Percentiles rank a stretch among this genome's conserved stretches.
phyloP scores from a whole-genome alignment of 1,140 invertebrate genomes.

The Epicauta chinensis region DNA sequence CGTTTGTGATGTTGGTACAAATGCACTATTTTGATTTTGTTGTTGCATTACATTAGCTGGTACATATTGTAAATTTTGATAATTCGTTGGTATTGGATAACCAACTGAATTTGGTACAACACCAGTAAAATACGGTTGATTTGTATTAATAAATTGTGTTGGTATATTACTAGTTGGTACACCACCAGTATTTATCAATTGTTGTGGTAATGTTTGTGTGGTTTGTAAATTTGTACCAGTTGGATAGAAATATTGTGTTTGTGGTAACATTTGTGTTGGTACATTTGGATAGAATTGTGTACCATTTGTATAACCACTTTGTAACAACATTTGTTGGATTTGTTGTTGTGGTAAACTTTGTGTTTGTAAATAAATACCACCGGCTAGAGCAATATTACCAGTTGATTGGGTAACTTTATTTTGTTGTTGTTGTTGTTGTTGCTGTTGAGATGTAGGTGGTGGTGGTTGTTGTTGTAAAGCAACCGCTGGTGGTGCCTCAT shows the following conservation, averaged over 20 bases:
- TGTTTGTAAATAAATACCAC: conserved; percentile 36
- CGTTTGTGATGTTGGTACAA: conserved; percentile 37
- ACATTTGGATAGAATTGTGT: conserved; percentile 36
- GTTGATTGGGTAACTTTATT: conserved; percentile 27
- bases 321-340: conserved; percentile 39
- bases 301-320: conserved; percentile 33
- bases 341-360: conserved; percentile 41
- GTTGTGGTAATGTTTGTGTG: conserved; percentile 27
- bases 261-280: conserved; percentile 35
- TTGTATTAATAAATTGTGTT: conserved; percentile 33
- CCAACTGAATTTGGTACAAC: conserved; percentile 30
- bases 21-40: conserved; percentile 37
- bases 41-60: conserved; percentile 31
- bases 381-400: conserved; percentile 22
- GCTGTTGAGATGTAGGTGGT: not conserved
- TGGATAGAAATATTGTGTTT: conserved; percentile 39
- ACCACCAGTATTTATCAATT: conserved; percentile 21
- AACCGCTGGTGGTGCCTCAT: conserved; percentile 44
- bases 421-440: not conserved
- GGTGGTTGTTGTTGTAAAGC: not conserved
- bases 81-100: conserved; percentile 32
- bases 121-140: conserved; percentile 35
- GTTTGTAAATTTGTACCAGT: conserved; percentile 30
- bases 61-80: conserved; percentile 39
- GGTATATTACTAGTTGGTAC: conserved; percentile 30